phyloP scores from a whole-genome alignment of 2,888 invertebrate genomes.

The Stenolophus ochropezus region DNA sequence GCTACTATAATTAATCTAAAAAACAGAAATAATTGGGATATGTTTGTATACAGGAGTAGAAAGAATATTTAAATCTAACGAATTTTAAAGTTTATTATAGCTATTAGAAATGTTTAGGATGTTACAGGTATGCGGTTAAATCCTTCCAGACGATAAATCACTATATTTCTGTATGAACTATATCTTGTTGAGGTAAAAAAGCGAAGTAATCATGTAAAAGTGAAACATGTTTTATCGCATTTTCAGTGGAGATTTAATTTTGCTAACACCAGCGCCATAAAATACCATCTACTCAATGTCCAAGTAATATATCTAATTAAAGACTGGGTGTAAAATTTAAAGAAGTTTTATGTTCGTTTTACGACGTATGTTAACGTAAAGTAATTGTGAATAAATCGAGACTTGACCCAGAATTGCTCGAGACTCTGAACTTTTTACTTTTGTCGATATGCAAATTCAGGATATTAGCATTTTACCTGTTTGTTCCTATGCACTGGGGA shows the following conservation, averaged over 20 bases:
- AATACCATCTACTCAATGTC: background rate
- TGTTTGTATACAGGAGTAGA: no score
- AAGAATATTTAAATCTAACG: no score
- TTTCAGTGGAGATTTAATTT: background rate
- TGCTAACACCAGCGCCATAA: background rate
- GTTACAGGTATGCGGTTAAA: no score
- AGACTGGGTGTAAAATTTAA: background rate
- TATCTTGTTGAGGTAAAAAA: no score
- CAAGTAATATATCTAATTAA: slow-evolving; percentile 6
- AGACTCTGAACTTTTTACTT: slow-evolving; percentile 13
- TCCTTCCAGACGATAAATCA: no score
- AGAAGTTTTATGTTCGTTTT: slow-evolving; percentile 12
- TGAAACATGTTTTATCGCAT: no score
- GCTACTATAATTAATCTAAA: no score
- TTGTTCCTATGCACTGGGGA: background rate
- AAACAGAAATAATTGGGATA: no score
- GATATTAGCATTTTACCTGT: background rate
- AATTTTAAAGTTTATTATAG: no score
- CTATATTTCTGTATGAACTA: no score
- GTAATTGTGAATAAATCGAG: slow-evolving; percentile 34
- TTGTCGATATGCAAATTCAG: slow-evolving; percentile 12
- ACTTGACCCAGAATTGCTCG: slow-evolving; percentile 7
- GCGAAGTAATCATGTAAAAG: background rate
- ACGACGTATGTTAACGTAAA: background rate
- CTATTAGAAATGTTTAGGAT: no score